phyloP scores from a whole-genome alignment of 2,888 invertebrate species.

The Ceramica pisi region DNA sequence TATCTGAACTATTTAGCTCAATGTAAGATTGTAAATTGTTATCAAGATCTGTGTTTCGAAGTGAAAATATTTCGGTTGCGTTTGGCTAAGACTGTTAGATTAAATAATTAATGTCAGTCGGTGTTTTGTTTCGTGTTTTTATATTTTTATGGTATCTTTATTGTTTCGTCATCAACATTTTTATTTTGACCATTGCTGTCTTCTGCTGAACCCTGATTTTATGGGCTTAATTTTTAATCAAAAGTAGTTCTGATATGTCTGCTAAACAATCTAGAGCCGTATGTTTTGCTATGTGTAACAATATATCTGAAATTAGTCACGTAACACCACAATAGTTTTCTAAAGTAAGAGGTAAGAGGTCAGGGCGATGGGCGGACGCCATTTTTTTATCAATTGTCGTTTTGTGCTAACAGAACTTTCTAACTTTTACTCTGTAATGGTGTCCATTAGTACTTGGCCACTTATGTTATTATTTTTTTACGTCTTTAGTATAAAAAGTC shows the following conservation, averaged over 20 bases:
- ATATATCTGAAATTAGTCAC: slow-evolving; percentile 15
- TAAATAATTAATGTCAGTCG: slow-evolving; percentile 8
- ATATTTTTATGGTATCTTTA: not conserved
- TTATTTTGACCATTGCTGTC: no score
- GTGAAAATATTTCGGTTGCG: slow-evolving; percentile 54
- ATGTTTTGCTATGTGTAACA: not conserved
- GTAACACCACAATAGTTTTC: slow-evolving; percentile 41
- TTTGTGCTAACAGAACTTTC: slow-evolving; percentile 79
- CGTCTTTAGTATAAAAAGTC: slow-evolving; percentile 58
- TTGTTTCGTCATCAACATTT: not conserved
- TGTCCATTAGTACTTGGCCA: slow-evolving; percentile 74
- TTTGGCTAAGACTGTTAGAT: slow-evolving; percentile 20
- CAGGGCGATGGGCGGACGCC: slow-evolving; percentile 71
- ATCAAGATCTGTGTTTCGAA: slow-evolving; percentile 54
- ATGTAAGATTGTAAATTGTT: slow-evolving; percentile 35
- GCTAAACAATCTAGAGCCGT: not conserved
- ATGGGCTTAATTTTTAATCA: not conserved
- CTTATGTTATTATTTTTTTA: slow-evolving; percentile 73
- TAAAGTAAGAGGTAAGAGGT: slow-evolving; percentile 81
- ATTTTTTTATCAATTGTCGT: slow-evolving; percentile 82
- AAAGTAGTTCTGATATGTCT: not conserved
- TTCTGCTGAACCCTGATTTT: not conserved
- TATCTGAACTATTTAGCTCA: slow-evolving; percentile 38
- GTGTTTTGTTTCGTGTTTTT: slow-evolving; percentile 1
- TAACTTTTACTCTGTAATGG: slow-evolving; percentile 83